A percentile compares a stretch with the other conserved stretches of the same genome.
Evolutionary conservation across 92 coral and sea anemone species (phyloP).

Genomic region (Scolanthus callimorphus): DNA sequence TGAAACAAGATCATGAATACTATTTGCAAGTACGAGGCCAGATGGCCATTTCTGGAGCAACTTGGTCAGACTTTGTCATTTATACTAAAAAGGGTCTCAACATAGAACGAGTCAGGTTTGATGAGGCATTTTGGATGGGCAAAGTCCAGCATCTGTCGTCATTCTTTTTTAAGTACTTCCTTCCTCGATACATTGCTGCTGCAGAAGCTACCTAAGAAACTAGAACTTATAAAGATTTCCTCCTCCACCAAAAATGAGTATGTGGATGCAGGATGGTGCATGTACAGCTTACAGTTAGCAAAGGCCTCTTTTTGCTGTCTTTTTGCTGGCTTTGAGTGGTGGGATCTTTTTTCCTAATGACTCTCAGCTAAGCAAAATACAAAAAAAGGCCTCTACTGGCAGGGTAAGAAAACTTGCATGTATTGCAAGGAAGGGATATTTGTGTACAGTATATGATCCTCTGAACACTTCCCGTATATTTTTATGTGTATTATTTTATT

Average conservation of each 20-base stretch:
- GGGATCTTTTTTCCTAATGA: too few species aligned
- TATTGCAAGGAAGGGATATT: too few species aligned
- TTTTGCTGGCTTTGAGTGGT: too few species aligned
- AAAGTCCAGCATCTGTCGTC: neutral
- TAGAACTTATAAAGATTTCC: too few species aligned
- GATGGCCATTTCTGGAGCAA: constrained; percentile 10
- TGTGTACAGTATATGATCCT: too few species aligned
- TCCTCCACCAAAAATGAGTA: too few species aligned
- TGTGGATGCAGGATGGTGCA: too few species aligned
- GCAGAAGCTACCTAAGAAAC: neutral
- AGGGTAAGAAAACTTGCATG: too few species aligned
- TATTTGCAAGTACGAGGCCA: constrained; percentile 11
- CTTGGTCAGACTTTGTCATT: constrained; percentile 7
- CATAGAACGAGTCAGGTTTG: constrained; percentile 1
- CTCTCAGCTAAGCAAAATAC: too few species aligned
- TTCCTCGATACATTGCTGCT: constrained; percentile 11
- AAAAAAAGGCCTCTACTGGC: too few species aligned
- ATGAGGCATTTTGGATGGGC: neutral
- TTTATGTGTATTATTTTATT: too few species aligned
- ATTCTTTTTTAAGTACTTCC: neutral
- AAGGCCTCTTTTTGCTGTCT: neutral
- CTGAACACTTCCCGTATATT: too few species aligned
- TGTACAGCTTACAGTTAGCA: neutral
- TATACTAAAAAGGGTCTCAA: constrained; percentile 3
- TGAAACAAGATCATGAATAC: neutral